Evolutionary conservation across 2,888 invertebrate species (phyloP).

Genomic region (Mellilla xanthometata): DNA sequence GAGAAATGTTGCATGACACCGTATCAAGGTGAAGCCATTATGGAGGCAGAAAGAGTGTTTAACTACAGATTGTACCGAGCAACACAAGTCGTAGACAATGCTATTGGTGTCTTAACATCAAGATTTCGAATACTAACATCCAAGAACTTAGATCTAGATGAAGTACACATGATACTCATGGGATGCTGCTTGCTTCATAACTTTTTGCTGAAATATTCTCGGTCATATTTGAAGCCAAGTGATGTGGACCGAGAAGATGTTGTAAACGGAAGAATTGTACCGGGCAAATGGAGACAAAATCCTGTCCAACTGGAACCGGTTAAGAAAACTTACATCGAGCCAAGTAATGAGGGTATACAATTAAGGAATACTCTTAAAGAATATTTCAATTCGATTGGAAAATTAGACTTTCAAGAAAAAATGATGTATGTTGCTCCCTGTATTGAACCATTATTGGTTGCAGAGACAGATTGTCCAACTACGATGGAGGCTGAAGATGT

Average conservation of each 20-base stretch:
- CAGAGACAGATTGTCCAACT: too few relatives aligned
- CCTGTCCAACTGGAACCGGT: neutral
- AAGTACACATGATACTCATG: neutral
- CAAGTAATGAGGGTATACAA: neutral
- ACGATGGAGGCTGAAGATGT: too few relatives aligned
- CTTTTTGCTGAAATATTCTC: neutral
- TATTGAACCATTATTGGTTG: neutral
- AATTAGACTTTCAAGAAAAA: neutral
- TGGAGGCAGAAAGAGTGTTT: neutral
- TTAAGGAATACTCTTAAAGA: neutral
- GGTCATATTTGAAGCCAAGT: too few relatives aligned
- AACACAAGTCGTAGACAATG: neutral
- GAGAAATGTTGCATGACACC: neutral
- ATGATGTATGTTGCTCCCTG: neutral
- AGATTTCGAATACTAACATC: neutral
- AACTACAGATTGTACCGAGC: neutral
- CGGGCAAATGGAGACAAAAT: neutral
- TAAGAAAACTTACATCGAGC: neutral
- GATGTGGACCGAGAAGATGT: neutral
- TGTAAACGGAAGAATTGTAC: neutral
- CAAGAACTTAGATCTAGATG: neutral
- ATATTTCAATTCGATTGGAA: neutral
- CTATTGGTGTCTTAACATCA: neutral
- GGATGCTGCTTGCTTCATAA: neutral
- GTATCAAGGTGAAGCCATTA: neutral